A percentile compares a stretch with the other conserved stretches of the same genome.
phyloP scores from a whole-genome alignment of 2,888 invertebrate species.

The Diaprepes abbreviatus region DNA sequence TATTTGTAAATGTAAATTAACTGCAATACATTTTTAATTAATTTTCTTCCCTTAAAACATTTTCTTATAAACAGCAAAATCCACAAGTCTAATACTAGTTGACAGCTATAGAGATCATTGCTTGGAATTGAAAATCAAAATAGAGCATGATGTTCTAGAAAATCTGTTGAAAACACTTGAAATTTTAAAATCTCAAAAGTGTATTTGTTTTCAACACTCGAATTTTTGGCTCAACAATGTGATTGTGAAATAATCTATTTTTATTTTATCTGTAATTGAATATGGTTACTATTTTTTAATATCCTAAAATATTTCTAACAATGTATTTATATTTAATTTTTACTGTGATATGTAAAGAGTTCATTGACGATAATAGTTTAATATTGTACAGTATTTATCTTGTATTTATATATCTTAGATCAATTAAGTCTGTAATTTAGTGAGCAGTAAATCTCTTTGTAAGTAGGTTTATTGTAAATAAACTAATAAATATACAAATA shows the following conservation, averaged over 20 bases:
- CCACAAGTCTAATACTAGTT: too few relatives aligned
- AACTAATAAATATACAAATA: background rate
- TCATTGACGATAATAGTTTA: conserved; percentile 31
- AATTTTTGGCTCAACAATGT: background rate
- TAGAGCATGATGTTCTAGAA: too few relatives aligned
- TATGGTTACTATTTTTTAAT: background rate
- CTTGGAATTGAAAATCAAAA: too few relatives aligned
- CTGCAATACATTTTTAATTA: too few relatives aligned
- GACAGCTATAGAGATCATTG: too few relatives aligned
- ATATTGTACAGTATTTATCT: conserved; percentile 48
- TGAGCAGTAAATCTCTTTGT: conserved; percentile 10
- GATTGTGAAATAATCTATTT: conserved; percentile 1
- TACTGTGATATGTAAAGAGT: conserved; percentile 59
- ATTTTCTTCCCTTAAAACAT: too few relatives aligned
- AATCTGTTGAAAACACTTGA: too few relatives aligned
- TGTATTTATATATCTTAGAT: conserved; percentile 30
- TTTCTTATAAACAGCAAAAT: too few relatives aligned
- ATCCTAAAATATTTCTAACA: background rate
- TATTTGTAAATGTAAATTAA: too few relatives aligned
- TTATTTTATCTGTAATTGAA: background rate
- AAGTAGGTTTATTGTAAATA: conserved; percentile 21
- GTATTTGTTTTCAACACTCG: too few relatives aligned
- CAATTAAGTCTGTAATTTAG: conserved; percentile 3
- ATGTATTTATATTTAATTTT: conserved; percentile 45
- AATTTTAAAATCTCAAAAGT: too few relatives aligned